Conservation (phyloP, 2,797 vertebrate genomes). For the Neopelma chrysocephalum region DNA sequence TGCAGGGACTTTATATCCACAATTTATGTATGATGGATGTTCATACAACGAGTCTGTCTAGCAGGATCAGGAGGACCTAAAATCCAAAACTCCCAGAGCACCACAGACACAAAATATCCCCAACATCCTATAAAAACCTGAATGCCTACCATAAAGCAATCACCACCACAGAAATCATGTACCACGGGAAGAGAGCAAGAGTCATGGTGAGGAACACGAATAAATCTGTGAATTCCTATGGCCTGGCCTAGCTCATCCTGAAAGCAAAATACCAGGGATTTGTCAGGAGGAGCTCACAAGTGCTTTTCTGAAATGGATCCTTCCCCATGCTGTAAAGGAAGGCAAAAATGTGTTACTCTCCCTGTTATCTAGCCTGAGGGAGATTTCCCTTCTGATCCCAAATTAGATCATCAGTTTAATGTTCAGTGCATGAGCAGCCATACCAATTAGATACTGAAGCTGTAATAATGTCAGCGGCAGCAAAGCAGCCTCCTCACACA, state of each 20-base stretch:
- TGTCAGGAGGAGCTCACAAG: not conserved
- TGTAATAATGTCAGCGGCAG: slow-evolving; percentile 8
- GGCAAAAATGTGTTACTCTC: slow-evolving; percentile 3
- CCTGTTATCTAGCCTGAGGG: slow-evolving; percentile 50
- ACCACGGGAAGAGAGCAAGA: not conserved
- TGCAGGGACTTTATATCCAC: not conserved
- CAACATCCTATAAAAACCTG: not conserved
- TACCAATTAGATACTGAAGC: slow-evolving; percentile 50
- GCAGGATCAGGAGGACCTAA: slow-evolving; percentile 7
- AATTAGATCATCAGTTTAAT: slow-evolving; percentile 64
- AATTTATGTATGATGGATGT: not conserved
- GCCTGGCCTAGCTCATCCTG: not conserved
- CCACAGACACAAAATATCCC: not conserved
- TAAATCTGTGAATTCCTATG: not conserved
- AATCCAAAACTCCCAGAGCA: not conserved
- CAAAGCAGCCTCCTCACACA: slow-evolving; percentile 18
- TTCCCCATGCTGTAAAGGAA: not conserved
- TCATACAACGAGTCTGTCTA: not conserved
- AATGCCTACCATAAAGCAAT: slow-evolving; percentile 9
- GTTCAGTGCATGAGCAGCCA: slow-evolving; percentile 60
- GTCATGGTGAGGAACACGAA: not conserved
- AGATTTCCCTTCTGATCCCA: slow-evolving; percentile 62
- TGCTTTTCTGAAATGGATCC: slow-evolving; percentile 4
- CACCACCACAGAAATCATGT: not conserved
- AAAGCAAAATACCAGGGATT: not conserved